These are phyloP conservation scores for Coptotermes formosanus DNA, from an alignment of 1,140 invertebrate species.

Conservation along the genomic window DNA sequence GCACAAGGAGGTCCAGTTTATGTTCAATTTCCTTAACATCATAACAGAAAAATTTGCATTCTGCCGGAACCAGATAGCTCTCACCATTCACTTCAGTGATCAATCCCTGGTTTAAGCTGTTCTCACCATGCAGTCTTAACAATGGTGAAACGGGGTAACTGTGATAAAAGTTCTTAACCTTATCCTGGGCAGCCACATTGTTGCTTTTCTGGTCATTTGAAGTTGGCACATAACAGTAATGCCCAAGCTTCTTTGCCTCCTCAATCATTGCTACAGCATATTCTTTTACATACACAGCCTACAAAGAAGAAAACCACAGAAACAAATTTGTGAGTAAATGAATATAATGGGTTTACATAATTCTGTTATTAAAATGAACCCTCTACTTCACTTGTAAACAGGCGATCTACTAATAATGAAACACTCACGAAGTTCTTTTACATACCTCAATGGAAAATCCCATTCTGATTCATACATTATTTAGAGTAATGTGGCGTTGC, in stretches of 20 bases:
- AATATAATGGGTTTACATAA: no score
- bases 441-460: no score
- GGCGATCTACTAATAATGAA: no score
- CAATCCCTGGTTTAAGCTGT: constrained; percentile 41
- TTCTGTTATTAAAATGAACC: no score
- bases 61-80: constrained; percentile 49
- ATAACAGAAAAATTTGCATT: constrained; percentile 51
- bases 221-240: neutral
- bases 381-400: no score
- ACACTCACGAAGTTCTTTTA: no score
- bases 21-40: constrained; percentile 48
- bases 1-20: constrained; percentile 41
- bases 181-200: constrained; percentile 8
- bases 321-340: no score
- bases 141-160: neutral
- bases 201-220: neutral
- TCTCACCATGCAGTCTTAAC: constrained; percentile 42
- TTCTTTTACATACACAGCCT: neutral
- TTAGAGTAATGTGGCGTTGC: no score
- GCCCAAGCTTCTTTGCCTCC: neutral
- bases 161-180: neutral
- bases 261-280: neutral
- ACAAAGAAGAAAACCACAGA: neutral
- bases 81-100: constrained; percentile 41
- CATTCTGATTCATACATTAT: no score